Conservation (phyloP, 2,113 vertebrate species). For the Zosterops hypoxanthus region DNA sequence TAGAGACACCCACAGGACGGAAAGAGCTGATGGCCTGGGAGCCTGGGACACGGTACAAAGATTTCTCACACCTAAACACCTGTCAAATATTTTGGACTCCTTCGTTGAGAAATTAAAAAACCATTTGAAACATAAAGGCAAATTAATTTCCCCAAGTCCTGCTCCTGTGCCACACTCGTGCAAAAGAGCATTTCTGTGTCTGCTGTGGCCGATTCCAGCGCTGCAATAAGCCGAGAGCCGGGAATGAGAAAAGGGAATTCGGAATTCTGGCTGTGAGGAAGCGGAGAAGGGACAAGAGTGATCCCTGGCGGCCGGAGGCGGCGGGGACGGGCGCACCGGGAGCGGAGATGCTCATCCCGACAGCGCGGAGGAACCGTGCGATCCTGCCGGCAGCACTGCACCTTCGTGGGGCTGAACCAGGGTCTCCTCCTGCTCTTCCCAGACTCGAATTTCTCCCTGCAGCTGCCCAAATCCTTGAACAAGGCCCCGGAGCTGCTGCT, state of each 20-base stretch:
- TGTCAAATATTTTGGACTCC: not conserved
- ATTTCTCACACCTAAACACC: not conserved
- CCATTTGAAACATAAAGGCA: not conserved
- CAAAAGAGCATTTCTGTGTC: not conserved
- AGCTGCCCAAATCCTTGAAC: not conserved
- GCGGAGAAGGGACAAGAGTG: not conserved
- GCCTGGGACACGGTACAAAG: not conserved
- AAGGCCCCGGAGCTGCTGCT: not conserved
- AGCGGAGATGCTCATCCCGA: not conserved
- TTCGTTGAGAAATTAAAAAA: not conserved
- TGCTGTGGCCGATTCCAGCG: rapidly evolving
- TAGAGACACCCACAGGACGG: not conserved
- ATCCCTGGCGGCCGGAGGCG: not conserved
- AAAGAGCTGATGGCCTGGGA: not conserved
- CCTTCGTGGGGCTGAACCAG: not conserved
- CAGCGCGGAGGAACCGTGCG: not conserved
- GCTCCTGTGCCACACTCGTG: rapidly evolving
- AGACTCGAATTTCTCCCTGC: not conserved
- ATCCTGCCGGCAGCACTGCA: not conserved
- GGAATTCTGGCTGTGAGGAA: not conserved
- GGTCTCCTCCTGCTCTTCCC: not conserved
- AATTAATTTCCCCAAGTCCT: not conserved
- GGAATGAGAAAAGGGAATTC: no score
- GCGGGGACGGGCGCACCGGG: not conserved
- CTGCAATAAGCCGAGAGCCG: not conserved